A percentile compares a stretch with the other conserved stretches of the same genome.
These are phyloP conservation scores for Beaufortia kweichowensis DNA, from an alignment of 2,113 vertebrate species.

Conservation along the genomic window DNA sequence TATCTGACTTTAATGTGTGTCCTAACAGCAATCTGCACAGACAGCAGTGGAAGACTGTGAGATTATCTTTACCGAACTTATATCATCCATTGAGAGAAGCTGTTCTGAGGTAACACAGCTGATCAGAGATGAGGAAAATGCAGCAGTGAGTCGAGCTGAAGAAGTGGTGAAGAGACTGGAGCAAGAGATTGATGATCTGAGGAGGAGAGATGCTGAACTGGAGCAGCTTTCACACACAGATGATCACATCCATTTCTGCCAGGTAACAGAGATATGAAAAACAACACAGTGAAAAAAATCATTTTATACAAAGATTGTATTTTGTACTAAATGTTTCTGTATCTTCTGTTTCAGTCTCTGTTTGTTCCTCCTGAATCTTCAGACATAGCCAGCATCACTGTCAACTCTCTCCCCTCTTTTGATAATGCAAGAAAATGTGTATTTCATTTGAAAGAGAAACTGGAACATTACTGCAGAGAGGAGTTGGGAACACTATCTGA, in stretches of 20 bases:
- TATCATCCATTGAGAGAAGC: background rate
- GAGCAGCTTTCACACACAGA: conserved; percentile 40
- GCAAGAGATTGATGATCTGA: conserved; percentile 30
- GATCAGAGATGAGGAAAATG: background rate
- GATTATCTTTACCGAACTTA: background rate
- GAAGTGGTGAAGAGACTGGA: background rate
- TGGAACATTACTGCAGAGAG: background rate
- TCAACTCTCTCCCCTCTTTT: background rate
- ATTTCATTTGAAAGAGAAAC: background rate
- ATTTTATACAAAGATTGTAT: background rate
- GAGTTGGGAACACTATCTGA: background rate
- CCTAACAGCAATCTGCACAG: background rate
- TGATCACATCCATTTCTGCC: conserved; percentile 28
- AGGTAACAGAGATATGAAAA: conserved; percentile 16
- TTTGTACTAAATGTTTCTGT: background rate
- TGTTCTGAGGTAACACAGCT: background rate
- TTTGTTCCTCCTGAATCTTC: background rate
- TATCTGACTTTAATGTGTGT: background rate
- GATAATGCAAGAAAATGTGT: background rate
- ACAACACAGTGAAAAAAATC: background rate
- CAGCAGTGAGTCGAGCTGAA: background rate
- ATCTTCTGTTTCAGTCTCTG: background rate
- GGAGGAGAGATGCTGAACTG: conserved; percentile 45
- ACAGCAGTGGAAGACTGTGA: conserved; percentile 1
- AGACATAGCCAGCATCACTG: background rate